A percentile compares a stretch with the other conserved stretches of the same genome.
These are phyloP conservation scores for Drosophila rubida DNA, from an alignment of 2,888 invertebrate genomes.

Conservation along the genomic window DNA sequence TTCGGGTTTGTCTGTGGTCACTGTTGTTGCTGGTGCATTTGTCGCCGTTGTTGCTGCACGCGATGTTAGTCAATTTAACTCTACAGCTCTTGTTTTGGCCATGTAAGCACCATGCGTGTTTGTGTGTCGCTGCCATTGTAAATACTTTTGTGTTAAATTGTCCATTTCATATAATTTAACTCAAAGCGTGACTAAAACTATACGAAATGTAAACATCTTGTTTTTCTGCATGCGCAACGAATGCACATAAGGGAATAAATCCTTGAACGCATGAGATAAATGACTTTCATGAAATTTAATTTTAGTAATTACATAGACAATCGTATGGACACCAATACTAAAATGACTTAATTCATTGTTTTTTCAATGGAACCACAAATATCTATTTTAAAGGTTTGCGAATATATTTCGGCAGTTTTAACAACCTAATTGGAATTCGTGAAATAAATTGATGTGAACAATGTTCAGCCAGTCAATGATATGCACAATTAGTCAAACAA, in stretches of 20 bases:
- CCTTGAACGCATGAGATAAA: neutral
- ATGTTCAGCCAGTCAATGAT: conserved; percentile 27
- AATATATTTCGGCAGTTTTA: neutral
- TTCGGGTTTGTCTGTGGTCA: conserved; percentile 51
- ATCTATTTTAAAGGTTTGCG: neutral
- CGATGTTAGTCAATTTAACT: conserved; percentile 37
- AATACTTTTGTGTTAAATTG: conserved; percentile 19
- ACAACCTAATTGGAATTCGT: conserved; percentile 3
- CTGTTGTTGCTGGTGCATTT: conserved; percentile 29
- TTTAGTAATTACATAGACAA: neutral
- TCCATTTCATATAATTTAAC: conserved; percentile 30
- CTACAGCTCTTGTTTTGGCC: conserved; percentile 19
- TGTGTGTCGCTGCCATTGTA: conserved; percentile 4
- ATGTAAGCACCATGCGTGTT: conserved; percentile 9
- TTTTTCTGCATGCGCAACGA: neutral
- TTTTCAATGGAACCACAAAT: neutral
- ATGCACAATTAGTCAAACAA: conserved; percentile 11
- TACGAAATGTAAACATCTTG: conserved; percentile 3
- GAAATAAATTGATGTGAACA: conserved; percentile 21
- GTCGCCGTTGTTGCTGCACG: conserved; percentile 17
- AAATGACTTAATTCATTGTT: neutral
- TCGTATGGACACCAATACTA: neutral
- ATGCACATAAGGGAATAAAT: neutral
- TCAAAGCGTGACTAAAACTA: conserved; percentile 6
- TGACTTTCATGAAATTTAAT: neutral